These are phyloP conservation scores for Oscheius sp. DNA, from an alignment of 1,140 invertebrate genomes.

Conservation along the genomic window DNA sequence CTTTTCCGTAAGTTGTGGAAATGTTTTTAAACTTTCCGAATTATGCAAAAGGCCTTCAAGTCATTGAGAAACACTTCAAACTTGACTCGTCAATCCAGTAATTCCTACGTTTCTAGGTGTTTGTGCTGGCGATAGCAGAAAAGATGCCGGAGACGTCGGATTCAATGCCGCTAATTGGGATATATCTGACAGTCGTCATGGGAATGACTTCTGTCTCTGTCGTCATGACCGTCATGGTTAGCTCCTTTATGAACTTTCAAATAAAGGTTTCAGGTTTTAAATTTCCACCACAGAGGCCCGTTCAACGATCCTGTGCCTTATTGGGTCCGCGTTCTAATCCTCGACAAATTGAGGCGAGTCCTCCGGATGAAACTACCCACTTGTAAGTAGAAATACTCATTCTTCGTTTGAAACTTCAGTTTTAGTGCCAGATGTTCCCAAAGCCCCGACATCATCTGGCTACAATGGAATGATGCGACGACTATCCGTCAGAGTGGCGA, in stretches of 20 bases:
- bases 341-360: constrained; percentile 51
- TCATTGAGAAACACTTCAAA: too few relatives aligned
- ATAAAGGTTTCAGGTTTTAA: constrained; percentile 62
- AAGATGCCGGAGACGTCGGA: constrained; percentile 84
- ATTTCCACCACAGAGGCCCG: constrained; percentile 67
- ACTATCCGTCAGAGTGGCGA: background rate
- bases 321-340: constrained; percentile 63
- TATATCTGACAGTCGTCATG: constrained; percentile 63
- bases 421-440: constrained; percentile 1
- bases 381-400: background rate
- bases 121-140: constrained; percentile 86
- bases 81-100: too few relatives aligned
- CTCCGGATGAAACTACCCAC: constrained; percentile 48
- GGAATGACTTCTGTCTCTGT: constrained; percentile 66
- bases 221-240: constrained; percentile 65
- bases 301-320: constrained; percentile 64
- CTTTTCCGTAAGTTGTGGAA: constrained; percentile 94
- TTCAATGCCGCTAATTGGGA: constrained; percentile 77
- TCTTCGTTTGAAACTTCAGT: background rate
- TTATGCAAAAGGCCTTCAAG: too few relatives aligned
- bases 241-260: constrained; percentile 54
- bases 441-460: background rate
- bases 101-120: constrained; percentile 66
- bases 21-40: too few relatives aligned
- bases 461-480: constrained; percentile 9